Evolutionary conservation across 2,797 vertebrate species (phyloP), one percentile per base, ranked within the genome.

Genomic region (Salarias fasciatus): DNA sequence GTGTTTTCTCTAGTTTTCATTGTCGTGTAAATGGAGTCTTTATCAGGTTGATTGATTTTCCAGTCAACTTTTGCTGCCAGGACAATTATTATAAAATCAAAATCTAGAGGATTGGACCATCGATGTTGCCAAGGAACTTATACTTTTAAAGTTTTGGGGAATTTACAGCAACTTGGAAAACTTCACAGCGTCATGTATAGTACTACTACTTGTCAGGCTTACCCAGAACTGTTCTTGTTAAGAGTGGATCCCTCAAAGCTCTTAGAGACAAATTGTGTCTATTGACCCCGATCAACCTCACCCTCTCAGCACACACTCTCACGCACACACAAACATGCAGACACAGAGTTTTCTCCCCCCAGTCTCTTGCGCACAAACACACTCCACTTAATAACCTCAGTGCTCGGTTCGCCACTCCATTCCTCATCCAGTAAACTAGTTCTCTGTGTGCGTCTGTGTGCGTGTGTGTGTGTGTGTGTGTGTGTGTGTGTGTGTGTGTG

Each of bases 221-320:
- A 41, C 45, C 13, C 35, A 13, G 5, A 53, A 53, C 36, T 29
- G 13, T 68, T 59, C 47, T 61, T 45, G 24, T 24, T 63, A 38
- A 49, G 59, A 76, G 71, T 36, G 60, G 43, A 78, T 69, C 48
- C 75, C 47, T 31, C 29, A 78, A 59, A 75, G 58, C 71, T 77
- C 63, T 80, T 53, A 50, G 36, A 69, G 48, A 72, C 42, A 83
- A 84, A 83, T 71, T 79, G 76, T 45, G 31, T 71, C 76, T 75
- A 35, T 79, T 88, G 80, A 88, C 76, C 84, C 53, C 15, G 13
- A 82, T 78, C 72, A 72, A 70, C 72, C 70, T 62, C 48, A 59
- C 28, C 53, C 47, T 53, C 61, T 63, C 33, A 31, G 54, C 55
- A 46, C 53, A 48, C n/a, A 42, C 54, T 35, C 41, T 53, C 35